Conservation (phyloP, 2,888 invertebrate genomes). For the Ptilodon capucinus region DNA sequence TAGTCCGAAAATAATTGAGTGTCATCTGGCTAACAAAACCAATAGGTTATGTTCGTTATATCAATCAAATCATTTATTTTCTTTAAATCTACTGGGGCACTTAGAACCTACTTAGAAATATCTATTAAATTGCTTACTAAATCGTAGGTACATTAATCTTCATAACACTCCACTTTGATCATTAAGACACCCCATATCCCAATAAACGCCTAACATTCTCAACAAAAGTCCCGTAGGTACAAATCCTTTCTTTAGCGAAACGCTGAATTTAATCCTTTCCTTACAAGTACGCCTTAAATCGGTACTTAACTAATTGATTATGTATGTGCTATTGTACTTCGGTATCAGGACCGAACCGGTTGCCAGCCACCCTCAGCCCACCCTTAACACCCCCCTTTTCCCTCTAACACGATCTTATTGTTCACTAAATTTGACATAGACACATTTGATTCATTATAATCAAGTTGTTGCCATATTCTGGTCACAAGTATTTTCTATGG, state of each 20-base stretch:
- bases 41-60: no score
- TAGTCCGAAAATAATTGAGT: no score
- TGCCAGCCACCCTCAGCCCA: not conserved
- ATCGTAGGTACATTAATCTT: not conserved
- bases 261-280: not conserved
- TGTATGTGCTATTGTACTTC: constrained; percentile 17
- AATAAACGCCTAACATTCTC: not conserved
- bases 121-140: not conserved
- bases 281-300: constrained; percentile 2
- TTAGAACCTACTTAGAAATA: no score
- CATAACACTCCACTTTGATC: not conserved
- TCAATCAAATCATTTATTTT: no score
- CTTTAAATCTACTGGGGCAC: no score
- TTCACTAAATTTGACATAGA: not conserved
- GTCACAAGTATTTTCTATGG: not conserved
- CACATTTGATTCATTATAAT: not conserved
- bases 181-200: not conserved
- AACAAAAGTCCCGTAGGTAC: not conserved
- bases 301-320: constrained; percentile 23
- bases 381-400: not conserved
- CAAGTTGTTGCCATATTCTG: no score
- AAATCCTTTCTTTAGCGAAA: constrained; percentile 9
- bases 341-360: constrained; percentile 1
- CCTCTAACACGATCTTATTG: not conserved
- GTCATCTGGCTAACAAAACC: no score